Conservation (phyloP, 2,113 vertebrate species). For the Entomyzon cyanotis region DNA sequence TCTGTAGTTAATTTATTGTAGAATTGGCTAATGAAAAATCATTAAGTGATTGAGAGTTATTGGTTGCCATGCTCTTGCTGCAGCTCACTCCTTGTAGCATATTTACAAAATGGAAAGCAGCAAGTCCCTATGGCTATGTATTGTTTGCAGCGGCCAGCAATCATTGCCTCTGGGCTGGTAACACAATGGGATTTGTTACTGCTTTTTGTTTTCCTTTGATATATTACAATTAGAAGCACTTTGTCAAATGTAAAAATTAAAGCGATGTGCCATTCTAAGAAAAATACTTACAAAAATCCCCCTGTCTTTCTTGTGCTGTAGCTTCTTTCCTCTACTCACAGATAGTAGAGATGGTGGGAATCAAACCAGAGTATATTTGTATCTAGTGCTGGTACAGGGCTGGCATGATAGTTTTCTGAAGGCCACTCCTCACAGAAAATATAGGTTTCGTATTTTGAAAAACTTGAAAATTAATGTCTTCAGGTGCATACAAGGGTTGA, state of each 20-base stretch:
- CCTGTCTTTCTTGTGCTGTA: neutral
- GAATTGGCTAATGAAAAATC: constrained; percentile 19
- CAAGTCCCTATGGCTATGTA: neutral
- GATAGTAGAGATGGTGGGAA: neutral
- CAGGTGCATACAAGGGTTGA: neutral
- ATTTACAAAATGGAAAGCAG: neutral
- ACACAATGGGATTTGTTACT: neutral
- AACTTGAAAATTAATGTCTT: neutral
- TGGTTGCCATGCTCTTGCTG: neutral
- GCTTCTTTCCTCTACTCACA: neutral
- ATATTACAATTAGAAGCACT: neutral
- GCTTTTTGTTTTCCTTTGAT: neutral
- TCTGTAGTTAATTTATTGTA: neutral
- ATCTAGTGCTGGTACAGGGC: neutral
- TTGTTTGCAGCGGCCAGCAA: neutral
- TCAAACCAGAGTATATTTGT: neutral
- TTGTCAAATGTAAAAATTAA: neutral
- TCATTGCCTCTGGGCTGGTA: neutral
- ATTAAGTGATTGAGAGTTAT: neutral
- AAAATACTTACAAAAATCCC: neutral
- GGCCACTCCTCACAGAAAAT: neutral
- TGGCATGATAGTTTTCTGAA: neutral
- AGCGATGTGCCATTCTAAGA: neutral
- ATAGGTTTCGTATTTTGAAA: neutral
- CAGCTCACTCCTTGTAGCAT: neutral